Evolutionary conservation across 2,113 vertebrate species (phyloP).

Genomic region (Pimephales promelas): DNA sequence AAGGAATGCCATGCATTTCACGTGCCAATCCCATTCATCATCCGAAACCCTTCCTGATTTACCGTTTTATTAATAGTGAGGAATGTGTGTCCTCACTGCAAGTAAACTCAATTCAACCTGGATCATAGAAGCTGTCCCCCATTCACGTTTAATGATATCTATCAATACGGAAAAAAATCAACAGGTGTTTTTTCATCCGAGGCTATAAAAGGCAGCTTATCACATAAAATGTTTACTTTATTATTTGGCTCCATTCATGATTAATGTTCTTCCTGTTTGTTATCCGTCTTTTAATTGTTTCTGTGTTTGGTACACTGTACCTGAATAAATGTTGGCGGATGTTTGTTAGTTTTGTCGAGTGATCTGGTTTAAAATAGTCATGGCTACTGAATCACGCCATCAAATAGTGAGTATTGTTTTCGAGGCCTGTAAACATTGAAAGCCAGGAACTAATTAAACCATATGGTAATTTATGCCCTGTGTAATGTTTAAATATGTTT

Average conservation of each 20-base stretch:
- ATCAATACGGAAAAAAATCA: slow-evolving; percentile 53
- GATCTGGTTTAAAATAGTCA: slow-evolving; percentile 55
- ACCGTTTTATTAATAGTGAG: slow-evolving; percentile 62
- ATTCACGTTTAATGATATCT: slow-evolving; percentile 45
- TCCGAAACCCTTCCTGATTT: slow-evolving; percentile 65
- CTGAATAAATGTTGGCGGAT: slow-evolving; percentile 65
- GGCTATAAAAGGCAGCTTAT: slow-evolving; percentile 61
- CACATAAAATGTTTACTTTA: slow-evolving; percentile 58
- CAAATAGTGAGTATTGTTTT: neutral
- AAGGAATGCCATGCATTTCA: slow-evolving; percentile 65
- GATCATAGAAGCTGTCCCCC: slow-evolving; percentile 33
- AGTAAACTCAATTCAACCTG: neutral
- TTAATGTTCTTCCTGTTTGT: slow-evolving; percentile 76
- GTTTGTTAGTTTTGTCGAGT: slow-evolving; percentile 69
- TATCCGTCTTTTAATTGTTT: slow-evolving; percentile 65
- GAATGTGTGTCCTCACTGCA: slow-evolving; percentile 3
- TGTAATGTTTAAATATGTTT: neutral
- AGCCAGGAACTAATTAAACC: neutral
- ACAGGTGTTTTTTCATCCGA: slow-evolving; percentile 66
- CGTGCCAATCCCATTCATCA: slow-evolving; percentile 25
- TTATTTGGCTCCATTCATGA: slow-evolving; percentile 67
- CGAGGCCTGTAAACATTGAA: neutral
- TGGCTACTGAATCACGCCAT: neutral
- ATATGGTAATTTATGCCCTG: neutral
- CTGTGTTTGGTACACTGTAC: slow-evolving; percentile 54